A percentile compares a stretch with the other conserved stretches of the same genome.
phyloP scores from a whole-genome alignment of 2,797 vertebrate species.

The Pachyuromys duprasi region DNA sequence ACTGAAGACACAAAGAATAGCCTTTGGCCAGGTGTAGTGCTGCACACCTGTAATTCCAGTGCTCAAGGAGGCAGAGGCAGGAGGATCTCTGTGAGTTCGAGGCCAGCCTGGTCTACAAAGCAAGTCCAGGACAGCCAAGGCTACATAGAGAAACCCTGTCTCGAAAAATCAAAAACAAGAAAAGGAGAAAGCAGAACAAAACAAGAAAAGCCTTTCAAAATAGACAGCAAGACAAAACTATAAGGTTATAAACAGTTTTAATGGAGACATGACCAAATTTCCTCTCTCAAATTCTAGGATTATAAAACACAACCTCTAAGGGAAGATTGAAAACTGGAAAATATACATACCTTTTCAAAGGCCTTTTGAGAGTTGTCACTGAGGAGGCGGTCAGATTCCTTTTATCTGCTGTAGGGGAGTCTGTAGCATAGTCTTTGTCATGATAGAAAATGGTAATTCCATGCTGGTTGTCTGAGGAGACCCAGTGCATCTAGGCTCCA shows the following conservation, averaged over 20 bases:
- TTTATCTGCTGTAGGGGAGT: not conserved
- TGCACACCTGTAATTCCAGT: not conserved
- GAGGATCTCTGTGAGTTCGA: not conserved
- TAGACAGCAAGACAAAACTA: not conserved
- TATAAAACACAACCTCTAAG: not conserved
- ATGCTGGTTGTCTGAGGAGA: not conserved
- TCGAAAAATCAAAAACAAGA: not conserved
- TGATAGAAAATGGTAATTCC: not conserved
- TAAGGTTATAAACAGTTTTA: not conserved
- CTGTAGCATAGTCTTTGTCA: not conserved
- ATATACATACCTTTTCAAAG: not conserved
- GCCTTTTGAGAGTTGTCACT: not conserved
- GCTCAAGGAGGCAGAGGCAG: not conserved
- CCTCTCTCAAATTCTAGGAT: not conserved
- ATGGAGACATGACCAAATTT: constrained; percentile 5
- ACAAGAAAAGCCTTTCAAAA: constrained; percentile 2
- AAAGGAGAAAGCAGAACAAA: not conserved
- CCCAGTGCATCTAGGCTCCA: not conserved
- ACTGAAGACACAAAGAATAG: no score
- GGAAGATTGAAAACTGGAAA: not conserved
- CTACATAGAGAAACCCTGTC: not conserved
- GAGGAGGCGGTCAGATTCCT: constrained; percentile 23
- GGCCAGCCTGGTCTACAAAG: not conserved
- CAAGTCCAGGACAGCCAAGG: not conserved
- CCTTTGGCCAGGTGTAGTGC: not conserved